phyloP scores from a whole-genome alignment of 2,113 vertebrate genomes.

The Cairina moschata region DNA sequence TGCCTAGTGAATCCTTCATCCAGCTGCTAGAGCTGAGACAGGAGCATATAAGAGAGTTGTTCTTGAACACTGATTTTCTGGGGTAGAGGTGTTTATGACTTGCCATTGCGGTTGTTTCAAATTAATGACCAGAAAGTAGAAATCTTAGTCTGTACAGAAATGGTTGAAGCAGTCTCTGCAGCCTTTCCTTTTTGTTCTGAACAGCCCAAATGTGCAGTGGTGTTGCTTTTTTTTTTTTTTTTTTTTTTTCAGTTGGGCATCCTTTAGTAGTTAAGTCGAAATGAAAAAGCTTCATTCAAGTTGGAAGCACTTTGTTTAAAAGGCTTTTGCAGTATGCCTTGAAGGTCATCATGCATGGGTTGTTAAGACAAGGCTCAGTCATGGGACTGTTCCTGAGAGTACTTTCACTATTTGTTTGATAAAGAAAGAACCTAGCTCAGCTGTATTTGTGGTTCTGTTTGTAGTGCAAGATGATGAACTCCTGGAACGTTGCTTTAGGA shows the following conservation, averaged over 20 bases:
- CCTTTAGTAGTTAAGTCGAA: background rate
- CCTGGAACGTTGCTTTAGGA: background rate
- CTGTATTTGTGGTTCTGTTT: background rate
- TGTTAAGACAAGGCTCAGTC: slow-evolving; percentile 57
- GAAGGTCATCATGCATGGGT: slow-evolving; percentile 56
- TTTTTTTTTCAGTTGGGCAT: background rate
- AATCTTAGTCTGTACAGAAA: background rate
- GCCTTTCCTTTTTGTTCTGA: background rate
- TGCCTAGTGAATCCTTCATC: background rate
- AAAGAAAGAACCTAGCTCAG: slow-evolving; percentile 39
- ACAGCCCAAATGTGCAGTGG: background rate
- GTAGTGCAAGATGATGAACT: background rate
- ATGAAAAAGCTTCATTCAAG: slow-evolving; percentile 36
- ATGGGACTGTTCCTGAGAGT: slow-evolving; percentile 49
- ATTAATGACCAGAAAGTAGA: background rate
- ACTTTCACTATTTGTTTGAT: slow-evolving; percentile 51
- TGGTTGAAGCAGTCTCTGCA: background rate
- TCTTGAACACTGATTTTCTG: background rate
- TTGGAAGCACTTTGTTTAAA: slow-evolving; percentile 44
- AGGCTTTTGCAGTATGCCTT: slow-evolving; percentile 1
- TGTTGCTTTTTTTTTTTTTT: background rate
- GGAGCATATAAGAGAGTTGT: background rate
- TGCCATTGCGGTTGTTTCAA: background rate
- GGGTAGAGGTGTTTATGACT: background rate
- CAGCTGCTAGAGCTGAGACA: background rate